A percentile compares a stretch with the other conserved stretches of the same genome.
These are phyloP conservation scores for Smutsia temminckii DNA, from an alignment of 2,797 vertebrate species.

Conservation along the genomic window DNA sequence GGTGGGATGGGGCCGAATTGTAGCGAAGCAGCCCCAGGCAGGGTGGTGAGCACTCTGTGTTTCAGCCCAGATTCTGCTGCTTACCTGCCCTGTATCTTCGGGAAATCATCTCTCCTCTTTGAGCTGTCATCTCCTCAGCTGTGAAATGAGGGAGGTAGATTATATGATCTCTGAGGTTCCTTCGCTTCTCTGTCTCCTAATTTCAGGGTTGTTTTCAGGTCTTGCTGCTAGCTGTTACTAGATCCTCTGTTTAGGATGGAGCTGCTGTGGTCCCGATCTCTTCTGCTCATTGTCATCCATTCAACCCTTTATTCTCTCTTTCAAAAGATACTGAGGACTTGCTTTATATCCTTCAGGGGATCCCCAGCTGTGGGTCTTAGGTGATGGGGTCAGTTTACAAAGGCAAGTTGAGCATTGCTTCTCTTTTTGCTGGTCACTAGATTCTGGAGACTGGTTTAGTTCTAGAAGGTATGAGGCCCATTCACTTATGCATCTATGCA, in stretches of 20 bases:
- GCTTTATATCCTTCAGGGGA: not conserved
- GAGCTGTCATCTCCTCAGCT: not conserved
- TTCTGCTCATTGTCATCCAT: not conserved
- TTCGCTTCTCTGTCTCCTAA: not conserved
- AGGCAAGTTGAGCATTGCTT: not conserved
- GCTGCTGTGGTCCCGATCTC: not conserved
- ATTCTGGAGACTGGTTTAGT: not conserved
- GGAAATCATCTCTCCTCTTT: not conserved
- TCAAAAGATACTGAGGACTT: not conserved
- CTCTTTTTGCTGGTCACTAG: not conserved
- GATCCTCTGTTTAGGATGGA: not conserved
- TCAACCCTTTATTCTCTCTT: not conserved
- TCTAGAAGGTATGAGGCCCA: not conserved
- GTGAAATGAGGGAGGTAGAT: not conserved
- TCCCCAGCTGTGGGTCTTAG: not conserved
- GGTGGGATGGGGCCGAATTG: not conserved
- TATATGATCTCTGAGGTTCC: not conserved
- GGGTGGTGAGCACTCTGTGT: not conserved
- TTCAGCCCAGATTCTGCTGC: not conserved
- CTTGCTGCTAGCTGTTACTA: not conserved
- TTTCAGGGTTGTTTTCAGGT: not conserved
- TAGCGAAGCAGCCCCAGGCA: not conserved
- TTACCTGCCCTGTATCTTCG: not conserved
- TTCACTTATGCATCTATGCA: not conserved
- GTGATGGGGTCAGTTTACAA: not conserved